A percentile compares a stretch with the other conserved stretches of the same genome.
Conservation (phyloP, 2,113 vertebrate species). For the Hiodon alosoides region DNA sequence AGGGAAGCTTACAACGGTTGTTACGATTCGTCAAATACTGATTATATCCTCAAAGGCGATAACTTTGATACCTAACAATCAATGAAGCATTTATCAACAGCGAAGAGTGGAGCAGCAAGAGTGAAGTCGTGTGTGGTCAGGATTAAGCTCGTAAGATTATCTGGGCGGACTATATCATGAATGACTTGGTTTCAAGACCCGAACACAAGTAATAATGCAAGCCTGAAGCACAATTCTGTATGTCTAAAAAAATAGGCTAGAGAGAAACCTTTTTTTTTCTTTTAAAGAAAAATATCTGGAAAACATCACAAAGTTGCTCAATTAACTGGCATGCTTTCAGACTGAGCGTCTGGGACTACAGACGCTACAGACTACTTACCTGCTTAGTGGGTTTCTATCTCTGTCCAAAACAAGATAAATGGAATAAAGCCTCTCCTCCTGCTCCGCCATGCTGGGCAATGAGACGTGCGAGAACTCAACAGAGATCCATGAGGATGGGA, state of each 20-base stretch:
- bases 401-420: neutral
- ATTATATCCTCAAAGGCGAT: neutral
- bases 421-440: neutral
- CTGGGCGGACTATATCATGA: neutral
- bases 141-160: neutral
- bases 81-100: neutral
- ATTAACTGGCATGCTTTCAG: no score
- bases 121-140: neutral
- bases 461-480: slow-evolving; percentile 55
- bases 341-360: neutral
- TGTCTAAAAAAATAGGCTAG: neutral
- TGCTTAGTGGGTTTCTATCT: neutral
- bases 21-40: neutral
- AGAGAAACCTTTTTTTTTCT: no score
- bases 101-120: neutral
- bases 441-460: slow-evolving; percentile 33
- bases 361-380: neutral
- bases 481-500: slow-evolving; percentile 49
- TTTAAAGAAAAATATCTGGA: no score
- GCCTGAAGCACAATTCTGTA: neutral
- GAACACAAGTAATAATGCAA: neutral
- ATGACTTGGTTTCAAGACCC: neutral
- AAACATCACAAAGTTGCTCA: no score
- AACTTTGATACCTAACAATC: neutral
- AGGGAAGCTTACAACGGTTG: no score